A percentile compares a stretch with the other conserved stretches of the same genome.
phyloP scores from a whole-genome alignment of 1,140 invertebrate genomes.

The Schlechtendalia chinensis region DNA sequence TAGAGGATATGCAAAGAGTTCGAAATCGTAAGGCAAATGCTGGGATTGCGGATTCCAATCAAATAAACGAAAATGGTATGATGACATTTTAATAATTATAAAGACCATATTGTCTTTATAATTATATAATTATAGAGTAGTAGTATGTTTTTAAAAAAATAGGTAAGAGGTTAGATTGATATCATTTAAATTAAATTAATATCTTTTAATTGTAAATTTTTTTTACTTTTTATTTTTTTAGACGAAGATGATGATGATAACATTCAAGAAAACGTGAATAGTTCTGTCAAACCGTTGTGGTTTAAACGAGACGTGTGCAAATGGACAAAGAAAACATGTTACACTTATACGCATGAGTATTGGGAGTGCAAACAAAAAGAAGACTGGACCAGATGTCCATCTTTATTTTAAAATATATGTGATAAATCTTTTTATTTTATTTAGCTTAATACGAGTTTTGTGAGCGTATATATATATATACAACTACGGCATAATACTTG shows the following conservation, averaged over 20 bases:
- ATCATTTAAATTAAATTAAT: background rate
- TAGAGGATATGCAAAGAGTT: conserved; percentile 92
- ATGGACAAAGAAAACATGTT: conserved; percentile 76
- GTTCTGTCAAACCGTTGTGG: conserved; percentile 82
- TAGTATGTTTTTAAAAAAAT: too few relatives aligned
- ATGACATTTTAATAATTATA: background rate
- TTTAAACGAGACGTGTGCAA: conserved; percentile 81
- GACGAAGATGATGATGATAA: conserved; percentile 37
- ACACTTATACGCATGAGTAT: conserved; percentile 85
- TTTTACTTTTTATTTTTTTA: background rate
- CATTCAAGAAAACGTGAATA: conserved; percentile 26
- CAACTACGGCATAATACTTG: background rate
- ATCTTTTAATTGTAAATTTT: background rate
- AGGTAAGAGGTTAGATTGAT: too few relatives aligned
- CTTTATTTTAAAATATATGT: conserved; percentile 69
- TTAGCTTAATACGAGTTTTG: background rate
- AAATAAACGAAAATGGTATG: conserved; percentile 59
- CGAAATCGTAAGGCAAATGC: conserved; percentile 71
- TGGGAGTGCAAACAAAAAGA: conserved; percentile 87
- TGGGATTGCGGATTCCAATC: conserved; percentile 66
- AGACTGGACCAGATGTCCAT: conserved; percentile 88
- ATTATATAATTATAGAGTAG: too few relatives aligned
- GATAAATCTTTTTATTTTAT: conserved; percentile 32
- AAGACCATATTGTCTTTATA: background rate
- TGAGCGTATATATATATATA: background rate